phyloP scores from a whole-genome alignment of 2,888 invertebrate genomes.

The Bombylius discolor region DNA sequence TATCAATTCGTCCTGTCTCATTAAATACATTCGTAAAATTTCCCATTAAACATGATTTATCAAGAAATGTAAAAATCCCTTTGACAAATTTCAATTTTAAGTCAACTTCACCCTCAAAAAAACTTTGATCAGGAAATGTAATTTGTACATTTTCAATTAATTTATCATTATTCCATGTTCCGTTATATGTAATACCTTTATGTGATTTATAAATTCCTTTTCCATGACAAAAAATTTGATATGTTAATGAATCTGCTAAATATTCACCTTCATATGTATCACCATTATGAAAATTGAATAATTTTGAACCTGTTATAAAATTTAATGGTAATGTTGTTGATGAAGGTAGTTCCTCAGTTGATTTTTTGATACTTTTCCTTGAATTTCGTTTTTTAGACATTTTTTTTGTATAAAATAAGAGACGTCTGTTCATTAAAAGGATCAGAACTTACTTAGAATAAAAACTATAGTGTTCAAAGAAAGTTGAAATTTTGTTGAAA shows the following conservation, averaged over 20 bases:
- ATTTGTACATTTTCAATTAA: conserved; percentile 3
- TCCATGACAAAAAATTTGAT: conserved; percentile 5
- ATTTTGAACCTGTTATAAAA: too few relatives aligned
- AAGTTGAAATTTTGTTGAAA: too few relatives aligned
- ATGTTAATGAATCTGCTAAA: not conserved
- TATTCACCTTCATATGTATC: conserved; percentile 7
- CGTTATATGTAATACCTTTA: conserved; percentile 1
- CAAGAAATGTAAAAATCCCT: conserved; percentile 3
- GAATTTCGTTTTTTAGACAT: too few relatives aligned
- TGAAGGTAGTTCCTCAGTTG: too few relatives aligned
- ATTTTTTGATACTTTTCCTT: too few relatives aligned
- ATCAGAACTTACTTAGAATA: too few relatives aligned
- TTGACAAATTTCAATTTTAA: not conserved
- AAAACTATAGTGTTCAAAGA: too few relatives aligned
- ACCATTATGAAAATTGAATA: conserved; percentile 4
- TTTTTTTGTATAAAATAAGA: too few relatives aligned
- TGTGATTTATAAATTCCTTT: not conserved
- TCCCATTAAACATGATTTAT: conserved; percentile 1
- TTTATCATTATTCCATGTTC: conserved; percentile 6
- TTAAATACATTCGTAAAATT: conserved; percentile 4
- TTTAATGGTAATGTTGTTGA: too few relatives aligned
- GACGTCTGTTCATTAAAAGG: too few relatives aligned
- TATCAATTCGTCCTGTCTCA: not conserved
- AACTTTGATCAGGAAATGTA: not conserved
- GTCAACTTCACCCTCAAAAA: not conserved